A percentile compares a stretch with the other conserved stretches of the same genome.
phyloP scores from a whole-genome alignment of 2,113 vertebrate species.

The Nothoprocta perdicaria region DNA sequence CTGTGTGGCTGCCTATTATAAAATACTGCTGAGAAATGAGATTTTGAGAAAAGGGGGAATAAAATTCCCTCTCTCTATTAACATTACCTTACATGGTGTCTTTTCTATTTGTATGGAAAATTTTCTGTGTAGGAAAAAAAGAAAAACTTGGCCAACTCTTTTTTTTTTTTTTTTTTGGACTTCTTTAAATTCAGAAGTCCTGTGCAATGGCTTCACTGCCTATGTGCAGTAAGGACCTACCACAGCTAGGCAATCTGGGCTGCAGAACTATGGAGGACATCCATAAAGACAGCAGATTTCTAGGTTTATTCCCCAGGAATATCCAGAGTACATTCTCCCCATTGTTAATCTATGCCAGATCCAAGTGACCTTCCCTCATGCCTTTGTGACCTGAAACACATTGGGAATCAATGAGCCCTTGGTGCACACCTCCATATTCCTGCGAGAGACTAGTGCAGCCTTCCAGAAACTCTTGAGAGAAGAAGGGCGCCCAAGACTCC shows the following conservation, averaged over 20 bases:
- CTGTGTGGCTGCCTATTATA: not conserved
- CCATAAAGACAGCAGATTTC: not conserved
- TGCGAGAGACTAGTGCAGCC: not conserved
- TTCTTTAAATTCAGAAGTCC: not conserved
- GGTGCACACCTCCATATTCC: not conserved
- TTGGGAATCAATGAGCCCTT: not conserved
- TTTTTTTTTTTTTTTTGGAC: not conserved
- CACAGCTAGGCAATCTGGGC: not conserved
- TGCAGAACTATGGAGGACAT: not conserved
- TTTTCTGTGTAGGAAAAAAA: not conserved
- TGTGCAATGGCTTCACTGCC: rapidly evolving
- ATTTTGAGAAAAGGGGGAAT: not conserved
- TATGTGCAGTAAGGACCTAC: too few species aligned
- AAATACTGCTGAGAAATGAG: not conserved
- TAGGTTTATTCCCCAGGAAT: not conserved
- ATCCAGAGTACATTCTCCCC: not conserved
- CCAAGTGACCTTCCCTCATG: not conserved
- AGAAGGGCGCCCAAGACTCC: not conserved
- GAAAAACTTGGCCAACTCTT: not conserved
- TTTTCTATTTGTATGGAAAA: not conserved
- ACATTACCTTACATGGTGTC: not conserved
- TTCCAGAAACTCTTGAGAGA: not conserved
- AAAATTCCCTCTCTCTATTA: not conserved
- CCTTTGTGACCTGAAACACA: not conserved
- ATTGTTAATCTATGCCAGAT: not conserved